A percentile compares a stretch with the other conserved stretches of the same genome.
Conservation (phyloP, 1,140 invertebrate genomes). For the Xylocopa sonorina region DNA sequence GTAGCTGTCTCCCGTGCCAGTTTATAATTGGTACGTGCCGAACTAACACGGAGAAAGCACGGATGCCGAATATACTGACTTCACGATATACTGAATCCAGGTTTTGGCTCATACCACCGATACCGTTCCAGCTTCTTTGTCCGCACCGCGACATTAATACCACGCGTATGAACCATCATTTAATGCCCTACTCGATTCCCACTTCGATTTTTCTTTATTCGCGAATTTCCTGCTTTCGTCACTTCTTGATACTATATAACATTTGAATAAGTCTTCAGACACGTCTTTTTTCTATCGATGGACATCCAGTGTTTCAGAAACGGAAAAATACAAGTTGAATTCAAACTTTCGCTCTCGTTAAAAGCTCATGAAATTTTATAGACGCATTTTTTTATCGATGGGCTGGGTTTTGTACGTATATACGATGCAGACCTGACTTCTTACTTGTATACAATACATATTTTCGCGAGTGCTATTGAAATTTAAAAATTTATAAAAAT, state of each 20-base stretch:
- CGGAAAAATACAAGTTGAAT: too few relatives aligned
- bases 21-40: slow-evolving; percentile 64
- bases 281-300: too few relatives aligned
- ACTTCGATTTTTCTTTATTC: slow-evolving; percentile 14
- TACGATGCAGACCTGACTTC: too few relatives aligned
- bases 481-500: too few relatives aligned
- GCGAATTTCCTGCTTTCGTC: slow-evolving; percentile 23
- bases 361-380: too few relatives aligned
- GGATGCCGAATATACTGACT: slow-evolving; percentile 49
- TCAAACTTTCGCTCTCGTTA: too few relatives aligned
- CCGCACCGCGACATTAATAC: slow-evolving; percentile 61
- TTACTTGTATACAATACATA: too few relatives aligned
- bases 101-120: slow-evolving; percentile 49
- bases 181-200: background rate
- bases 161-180: slow-evolving; percentile 37
- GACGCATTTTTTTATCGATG: too few relatives aligned
- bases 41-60: slow-evolving; percentile 56
- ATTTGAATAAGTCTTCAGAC: slow-evolving; percentile 43
- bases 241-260: slow-evolving; percentile 38
- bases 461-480: too few relatives aligned
- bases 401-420: too few relatives aligned
- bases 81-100: slow-evolving; percentile 62
- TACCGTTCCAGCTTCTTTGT: slow-evolving; percentile 57
- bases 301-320: slow-evolving; percentile 17
- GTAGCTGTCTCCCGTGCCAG: slow-evolving; percentile 45